Conservation (phyloP, 2,113 vertebrate genomes). For the Bufo gargarizans region DNA sequence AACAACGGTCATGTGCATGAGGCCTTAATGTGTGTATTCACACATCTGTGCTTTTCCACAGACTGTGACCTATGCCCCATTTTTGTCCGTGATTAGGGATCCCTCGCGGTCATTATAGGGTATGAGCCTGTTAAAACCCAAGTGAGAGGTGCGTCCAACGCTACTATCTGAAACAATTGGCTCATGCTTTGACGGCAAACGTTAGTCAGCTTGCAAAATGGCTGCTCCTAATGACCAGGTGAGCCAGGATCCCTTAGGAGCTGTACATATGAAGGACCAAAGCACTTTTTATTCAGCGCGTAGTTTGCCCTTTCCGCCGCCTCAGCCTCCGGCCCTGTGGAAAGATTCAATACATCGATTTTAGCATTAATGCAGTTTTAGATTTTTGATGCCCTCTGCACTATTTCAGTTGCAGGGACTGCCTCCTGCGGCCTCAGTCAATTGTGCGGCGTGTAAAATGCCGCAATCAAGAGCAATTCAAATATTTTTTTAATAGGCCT, state of each 20-base stretch:
- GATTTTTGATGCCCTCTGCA: background rate
- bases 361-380: constrained; percentile 16
- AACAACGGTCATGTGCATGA: no score
- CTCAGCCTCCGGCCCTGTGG: background rate
- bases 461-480: constrained; percentile 29
- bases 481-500: constrained; percentile 23
- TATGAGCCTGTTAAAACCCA: no score
- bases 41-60: no score
- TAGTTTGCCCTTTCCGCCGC: background rate
- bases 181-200: background rate
- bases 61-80: no score
- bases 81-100: no score
- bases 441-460: background rate
- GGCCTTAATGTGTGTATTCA: no score
- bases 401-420: background rate
- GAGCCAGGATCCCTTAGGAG: background rate
- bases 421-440: background rate
- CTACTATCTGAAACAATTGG: no score
- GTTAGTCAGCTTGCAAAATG: background rate
- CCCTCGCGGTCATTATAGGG: no score
- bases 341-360: background rate
- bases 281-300: background rate
- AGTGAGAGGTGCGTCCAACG: no score
- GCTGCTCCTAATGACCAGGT: background rate
- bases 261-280: background rate